These are phyloP conservation scores for Stegophylla sp. DNA, from an alignment of 2,888 invertebrate genomes.

Conservation along the genomic window DNA sequence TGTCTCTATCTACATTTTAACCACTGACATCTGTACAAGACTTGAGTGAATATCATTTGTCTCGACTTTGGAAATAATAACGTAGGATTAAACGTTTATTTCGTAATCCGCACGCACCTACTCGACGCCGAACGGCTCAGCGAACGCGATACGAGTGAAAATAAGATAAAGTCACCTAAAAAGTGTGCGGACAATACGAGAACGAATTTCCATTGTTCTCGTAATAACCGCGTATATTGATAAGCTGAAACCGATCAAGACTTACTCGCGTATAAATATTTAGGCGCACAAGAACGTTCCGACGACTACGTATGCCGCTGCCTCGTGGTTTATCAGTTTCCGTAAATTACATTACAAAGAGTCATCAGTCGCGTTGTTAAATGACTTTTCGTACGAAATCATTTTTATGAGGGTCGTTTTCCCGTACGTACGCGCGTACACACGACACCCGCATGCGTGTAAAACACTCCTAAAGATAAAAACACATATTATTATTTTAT, in stretches of 20 bases:
- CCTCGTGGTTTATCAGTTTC: slow-evolving; percentile 5
- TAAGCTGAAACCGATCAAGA: too few relatives aligned
- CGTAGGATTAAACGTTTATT: too few relatives aligned
- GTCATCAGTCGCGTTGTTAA: neutral
- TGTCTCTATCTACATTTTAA: too few relatives aligned
- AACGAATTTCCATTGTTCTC: neutral
- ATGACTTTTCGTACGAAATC: neutral
- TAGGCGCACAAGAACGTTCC: neutral
- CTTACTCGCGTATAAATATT: too few relatives aligned
- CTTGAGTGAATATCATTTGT: too few relatives aligned
- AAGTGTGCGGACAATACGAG: neutral
- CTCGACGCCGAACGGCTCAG: too few relatives aligned
- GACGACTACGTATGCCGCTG: neutral
- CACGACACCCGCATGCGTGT: slow-evolving; percentile 1
- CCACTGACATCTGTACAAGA: too few relatives aligned
- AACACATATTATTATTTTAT: too few relatives aligned
- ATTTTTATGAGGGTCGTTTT: slow-evolving; percentile 34
- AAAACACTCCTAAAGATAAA: slow-evolving; percentile 5
- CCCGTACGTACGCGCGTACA: neutral
- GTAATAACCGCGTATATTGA: neutral
- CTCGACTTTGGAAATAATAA: too few relatives aligned
- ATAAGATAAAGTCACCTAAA: too few relatives aligned
- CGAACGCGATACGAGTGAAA: too few relatives aligned
- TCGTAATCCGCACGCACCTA: too few relatives aligned
- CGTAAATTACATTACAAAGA: slow-evolving; percentile 12